These are phyloP conservation scores for Oligia strigilis DNA, from an alignment of 2,888 invertebrate species.

Conservation along the genomic window DNA sequence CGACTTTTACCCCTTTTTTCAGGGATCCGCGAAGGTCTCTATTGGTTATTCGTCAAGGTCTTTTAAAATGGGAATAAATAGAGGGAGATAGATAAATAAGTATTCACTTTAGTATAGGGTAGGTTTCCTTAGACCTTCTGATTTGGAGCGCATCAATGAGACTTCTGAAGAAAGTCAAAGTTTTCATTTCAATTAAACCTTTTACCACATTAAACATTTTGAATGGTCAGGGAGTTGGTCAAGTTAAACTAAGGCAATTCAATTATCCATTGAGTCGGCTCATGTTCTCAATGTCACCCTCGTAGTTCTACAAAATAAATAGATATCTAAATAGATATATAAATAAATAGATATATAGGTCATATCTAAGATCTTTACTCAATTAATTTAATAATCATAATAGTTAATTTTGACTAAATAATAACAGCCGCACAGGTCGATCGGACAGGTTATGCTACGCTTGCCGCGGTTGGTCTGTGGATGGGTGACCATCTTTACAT, in stretches of 20 bases:
- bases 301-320: not conserved
- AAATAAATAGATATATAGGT: not conserved
- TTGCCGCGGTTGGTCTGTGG: no score
- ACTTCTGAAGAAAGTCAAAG: not conserved
- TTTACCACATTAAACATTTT: not conserved
- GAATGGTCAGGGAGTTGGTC: not conserved
- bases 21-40: conserved; percentile 52
- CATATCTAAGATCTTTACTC: not conserved
- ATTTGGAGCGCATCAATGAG: not conserved
- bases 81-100: conserved; percentile 24
- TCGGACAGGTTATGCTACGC: no score
- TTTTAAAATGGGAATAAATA: conserved; percentile 47
- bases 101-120: conserved; percentile 24
- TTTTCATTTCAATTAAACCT: conserved; percentile 17
- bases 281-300: not conserved
- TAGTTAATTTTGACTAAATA: not conserved
- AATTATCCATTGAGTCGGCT: not conserved
- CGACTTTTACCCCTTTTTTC: conserved; percentile 74
- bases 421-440: no score
- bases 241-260: not conserved
- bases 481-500: no score
- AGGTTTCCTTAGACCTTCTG: no score
- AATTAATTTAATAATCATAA: not conserved
- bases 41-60: conserved; percentile 66
- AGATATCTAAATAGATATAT: not conserved